phyloP scores from a whole-genome alignment of 2,113 vertebrate genomes.

The Tautogolabrus adspersus region DNA sequence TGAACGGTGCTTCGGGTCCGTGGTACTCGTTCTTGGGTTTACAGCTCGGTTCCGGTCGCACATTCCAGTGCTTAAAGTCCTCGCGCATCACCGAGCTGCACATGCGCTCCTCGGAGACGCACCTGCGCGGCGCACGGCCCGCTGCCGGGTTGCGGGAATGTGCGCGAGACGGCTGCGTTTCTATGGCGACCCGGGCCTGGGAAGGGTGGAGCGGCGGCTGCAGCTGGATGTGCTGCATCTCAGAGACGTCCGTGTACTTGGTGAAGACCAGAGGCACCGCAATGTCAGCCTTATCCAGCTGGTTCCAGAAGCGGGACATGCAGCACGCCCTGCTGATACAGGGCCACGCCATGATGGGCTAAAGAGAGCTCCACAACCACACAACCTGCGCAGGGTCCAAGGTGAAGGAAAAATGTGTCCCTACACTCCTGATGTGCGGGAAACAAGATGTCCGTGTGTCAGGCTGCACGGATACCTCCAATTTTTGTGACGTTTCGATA shows the following conservation, averaged over 20 bases:
- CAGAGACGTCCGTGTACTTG: constrained; percentile 94
- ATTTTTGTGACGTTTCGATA: not conserved
- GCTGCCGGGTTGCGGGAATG: constrained; percentile 72
- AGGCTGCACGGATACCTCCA: constrained; percentile 23
- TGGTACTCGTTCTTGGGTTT: constrained; percentile 95
- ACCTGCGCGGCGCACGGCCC: constrained; percentile 70
- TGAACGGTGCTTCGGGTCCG: constrained; percentile 91
- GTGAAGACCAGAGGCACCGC: constrained; percentile 95
- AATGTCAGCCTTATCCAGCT: constrained; percentile 97
- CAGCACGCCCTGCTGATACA: constrained; percentile 98
- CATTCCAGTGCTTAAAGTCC: constrained; percentile 94
- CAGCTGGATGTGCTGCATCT: constrained; percentile 84
- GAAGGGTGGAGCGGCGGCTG: constrained; percentile 76
- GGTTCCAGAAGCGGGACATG: constrained; percentile 98
- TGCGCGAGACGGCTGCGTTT: constrained; percentile 85
- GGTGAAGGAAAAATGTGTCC: not conserved
- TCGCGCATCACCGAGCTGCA: constrained; percentile 93
- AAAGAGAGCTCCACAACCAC: not conserved
- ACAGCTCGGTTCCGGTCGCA: constrained; percentile 93
- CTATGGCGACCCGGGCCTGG: constrained; percentile 85
- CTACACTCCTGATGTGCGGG: not conserved
- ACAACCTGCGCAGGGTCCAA: not conserved
- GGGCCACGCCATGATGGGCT: constrained; percentile 93
- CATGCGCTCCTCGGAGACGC: constrained; percentile 77
- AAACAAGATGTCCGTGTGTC: constrained; percentile 69